Percentiles rank a stretch among this genome's conserved stretches.
phyloP scores from a whole-genome alignment of 2,113 vertebrate species.

The Sinosuthora webbiana region DNA sequence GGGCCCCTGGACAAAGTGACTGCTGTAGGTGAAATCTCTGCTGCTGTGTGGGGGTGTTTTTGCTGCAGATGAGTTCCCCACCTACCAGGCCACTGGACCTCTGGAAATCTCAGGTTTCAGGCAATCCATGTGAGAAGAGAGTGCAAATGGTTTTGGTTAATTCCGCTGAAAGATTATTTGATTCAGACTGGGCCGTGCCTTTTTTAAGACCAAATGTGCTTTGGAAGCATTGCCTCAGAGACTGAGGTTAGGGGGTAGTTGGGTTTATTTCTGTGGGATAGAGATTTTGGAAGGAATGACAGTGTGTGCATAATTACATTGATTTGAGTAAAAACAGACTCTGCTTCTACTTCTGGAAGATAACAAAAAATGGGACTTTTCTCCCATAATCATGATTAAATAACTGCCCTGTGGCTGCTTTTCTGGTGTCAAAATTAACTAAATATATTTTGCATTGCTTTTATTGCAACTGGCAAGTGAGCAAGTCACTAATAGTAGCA shows the following conservation, averaged over 20 bases:
- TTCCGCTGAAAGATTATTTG: background rate
- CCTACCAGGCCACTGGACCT: background rate
- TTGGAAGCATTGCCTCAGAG: background rate
- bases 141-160: background rate
- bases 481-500: conserved; percentile 36
- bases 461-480: conserved; percentile 29
- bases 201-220: background rate
- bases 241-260: background rate
- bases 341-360: background rate
- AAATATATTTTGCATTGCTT: background rate
- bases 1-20: background rate
- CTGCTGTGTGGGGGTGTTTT: background rate
- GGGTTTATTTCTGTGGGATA: background rate
- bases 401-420: background rate
- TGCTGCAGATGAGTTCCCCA: background rate
- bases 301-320: background rate
- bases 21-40: background rate
- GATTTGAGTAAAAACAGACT: background rate
- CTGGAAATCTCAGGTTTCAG: background rate
- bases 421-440: conserved; percentile 28
- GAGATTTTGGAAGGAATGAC: background rate
- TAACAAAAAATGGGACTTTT: background rate
- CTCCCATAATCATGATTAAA: background rate
- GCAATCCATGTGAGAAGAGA: background rate
- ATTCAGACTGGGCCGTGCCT: background rate